A percentile compares a stretch with the other conserved stretches of the same genome.
Conservation (phyloP, 2,113 vertebrate species). For the Sialia sialis region DNA sequence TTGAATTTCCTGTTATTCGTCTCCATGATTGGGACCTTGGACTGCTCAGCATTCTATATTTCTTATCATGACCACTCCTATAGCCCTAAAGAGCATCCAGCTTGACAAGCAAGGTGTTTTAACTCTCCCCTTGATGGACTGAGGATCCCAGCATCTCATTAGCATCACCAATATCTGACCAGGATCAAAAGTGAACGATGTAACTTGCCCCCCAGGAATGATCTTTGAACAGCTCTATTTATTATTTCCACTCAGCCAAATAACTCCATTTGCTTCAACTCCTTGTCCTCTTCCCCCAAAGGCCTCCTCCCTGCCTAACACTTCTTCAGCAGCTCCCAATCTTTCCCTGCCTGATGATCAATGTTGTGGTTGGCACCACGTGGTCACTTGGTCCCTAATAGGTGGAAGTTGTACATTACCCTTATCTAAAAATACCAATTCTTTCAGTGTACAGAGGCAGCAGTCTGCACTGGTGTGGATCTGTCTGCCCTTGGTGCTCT, state of each 20-base stretch:
- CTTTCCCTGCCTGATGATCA: not conserved
- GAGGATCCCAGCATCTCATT: not conserved
- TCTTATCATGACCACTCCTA: not conserved
- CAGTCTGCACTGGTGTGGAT: not conserved
- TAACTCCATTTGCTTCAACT: not conserved
- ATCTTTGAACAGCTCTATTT: not conserved
- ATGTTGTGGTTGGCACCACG: not conserved
- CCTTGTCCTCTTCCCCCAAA: not conserved
- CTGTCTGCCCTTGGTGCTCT: not conserved
- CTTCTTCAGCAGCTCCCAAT: not conserved
- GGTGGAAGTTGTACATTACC: not conserved
- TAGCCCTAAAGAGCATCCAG: not conserved
- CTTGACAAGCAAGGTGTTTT: not conserved
- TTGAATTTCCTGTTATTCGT: not conserved
- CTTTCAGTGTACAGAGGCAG: not conserved
- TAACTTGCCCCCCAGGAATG: not conserved
- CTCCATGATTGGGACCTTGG: not conserved
- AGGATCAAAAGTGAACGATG: rapidly evolving
- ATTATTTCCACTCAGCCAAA: not conserved
- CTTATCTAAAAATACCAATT: not conserved
- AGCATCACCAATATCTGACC: not conserved
- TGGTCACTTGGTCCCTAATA: not conserved
- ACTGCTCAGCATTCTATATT: not conserved
- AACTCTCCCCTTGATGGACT: not conserved
- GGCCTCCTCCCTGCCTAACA: not conserved